Percentiles rank a stretch among this genome's conserved stretches.
phyloP scores from a whole-genome alignment of 2,888 invertebrate genomes.

The Drosophila peninsularis region DNA sequence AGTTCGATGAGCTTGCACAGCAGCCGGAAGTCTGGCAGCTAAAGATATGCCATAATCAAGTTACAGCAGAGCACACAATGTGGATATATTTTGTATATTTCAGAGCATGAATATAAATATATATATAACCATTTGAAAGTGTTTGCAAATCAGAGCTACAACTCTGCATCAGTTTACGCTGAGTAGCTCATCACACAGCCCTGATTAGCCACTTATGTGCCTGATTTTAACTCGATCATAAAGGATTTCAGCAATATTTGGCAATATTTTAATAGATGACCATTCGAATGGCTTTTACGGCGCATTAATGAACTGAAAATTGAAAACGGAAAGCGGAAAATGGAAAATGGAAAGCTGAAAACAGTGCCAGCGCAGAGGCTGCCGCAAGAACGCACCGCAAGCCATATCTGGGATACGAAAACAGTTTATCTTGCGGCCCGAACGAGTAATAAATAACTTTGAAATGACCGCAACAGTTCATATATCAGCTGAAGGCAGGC shows the following conservation, averaged over 20 bases:
- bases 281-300: conserved; percentile 27
- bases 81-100: neutral
- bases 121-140: too few species aligned
- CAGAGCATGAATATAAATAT: too few species aligned
- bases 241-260: conserved; percentile 17
- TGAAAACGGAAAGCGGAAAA: conserved; percentile 1
- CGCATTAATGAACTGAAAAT: conserved; percentile 51
- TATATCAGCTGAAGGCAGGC: conserved; percentile 45
- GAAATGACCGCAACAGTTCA: conserved; percentile 69
- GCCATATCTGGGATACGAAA: conserved; percentile 36
- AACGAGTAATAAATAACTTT: conserved; percentile 61
- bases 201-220: neutral
- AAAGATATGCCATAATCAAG: conserved; percentile 37
- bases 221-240: conserved; percentile 22
- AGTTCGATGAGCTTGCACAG: conserved; percentile 63
- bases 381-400: conserved; percentile 47
- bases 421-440: conserved; percentile 49
- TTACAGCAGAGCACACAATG: conserved; percentile 1
- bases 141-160: neutral
- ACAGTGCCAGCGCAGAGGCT: conserved; percentile 7
- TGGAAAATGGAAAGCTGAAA: neutral
- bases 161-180: neutral
- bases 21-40: conserved; percentile 44
- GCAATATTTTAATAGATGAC: conserved; percentile 38
- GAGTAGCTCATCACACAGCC: neutral